A percentile compares a stretch with the other conserved stretches of the same genome.
These are phyloP conservation scores for Drosophila teissieri DNA, from an alignment of 1,140 invertebrate species.

Conservation along the genomic window DNA sequence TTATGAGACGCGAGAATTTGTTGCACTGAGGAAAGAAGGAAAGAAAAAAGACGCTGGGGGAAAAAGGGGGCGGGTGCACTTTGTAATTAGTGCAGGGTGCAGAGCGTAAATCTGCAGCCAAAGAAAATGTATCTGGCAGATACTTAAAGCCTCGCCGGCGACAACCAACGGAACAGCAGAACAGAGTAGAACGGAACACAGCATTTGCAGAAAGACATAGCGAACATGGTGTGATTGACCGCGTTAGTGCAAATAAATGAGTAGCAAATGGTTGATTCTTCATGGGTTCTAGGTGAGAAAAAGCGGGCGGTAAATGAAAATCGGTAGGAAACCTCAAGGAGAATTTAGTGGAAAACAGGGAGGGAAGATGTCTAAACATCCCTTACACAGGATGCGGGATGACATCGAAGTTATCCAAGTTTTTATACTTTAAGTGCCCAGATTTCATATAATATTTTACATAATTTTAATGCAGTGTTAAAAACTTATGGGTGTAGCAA, in stretches of 20 bases:
- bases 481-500: neutral
- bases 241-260: conserved; percentile 42
- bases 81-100: conserved; percentile 79
- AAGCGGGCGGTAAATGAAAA: neutral
- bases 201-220: conserved; percentile 49
- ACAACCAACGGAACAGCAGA: conserved; percentile 38
- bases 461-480: no score
- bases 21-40: conserved; percentile 35
- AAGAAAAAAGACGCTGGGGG: conserved; percentile 3
- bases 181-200: conserved; percentile 28
- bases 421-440: no score
- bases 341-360: neutral
- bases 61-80: conserved; percentile 54
- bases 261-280: conserved; percentile 3
- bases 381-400: neutral
- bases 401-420: neutral
- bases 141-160: conserved; percentile 62
- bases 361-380: neutral
- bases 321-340: conserved; percentile 8
- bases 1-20: conserved; percentile 81
- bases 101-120: conserved; percentile 67
- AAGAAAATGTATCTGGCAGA: conserved; percentile 70
- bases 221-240: conserved; percentile 74
- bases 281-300: conserved; percentile 3
- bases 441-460: no score